Conservation (phyloP, 1,140 invertebrate genomes). For the Drosophila prosaltans region DNA sequence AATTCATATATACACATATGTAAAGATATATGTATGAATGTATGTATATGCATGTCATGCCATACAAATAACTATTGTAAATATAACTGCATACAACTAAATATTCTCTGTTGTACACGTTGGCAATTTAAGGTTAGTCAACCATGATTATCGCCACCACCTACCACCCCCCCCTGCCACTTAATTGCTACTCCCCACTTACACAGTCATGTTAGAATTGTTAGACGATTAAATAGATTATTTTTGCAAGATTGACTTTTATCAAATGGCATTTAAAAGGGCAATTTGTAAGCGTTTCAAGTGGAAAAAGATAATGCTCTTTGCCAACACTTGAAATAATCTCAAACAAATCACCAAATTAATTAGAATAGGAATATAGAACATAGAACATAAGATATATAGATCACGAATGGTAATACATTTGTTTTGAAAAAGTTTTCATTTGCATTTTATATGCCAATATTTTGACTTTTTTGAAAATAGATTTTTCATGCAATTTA, state of each 20-base stretch:
- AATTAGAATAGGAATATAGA: too few species aligned
- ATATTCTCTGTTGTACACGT: slow-evolving; percentile 1
- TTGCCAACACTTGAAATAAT: too few species aligned
- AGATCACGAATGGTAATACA: too few species aligned
- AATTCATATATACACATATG: slow-evolving; percentile 28
- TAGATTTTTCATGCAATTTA: too few species aligned
- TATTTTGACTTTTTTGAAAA: too few species aligned
- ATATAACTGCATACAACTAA: slow-evolving; percentile 2
- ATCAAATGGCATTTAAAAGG: background rate
- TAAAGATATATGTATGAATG: slow-evolving; percentile 31
- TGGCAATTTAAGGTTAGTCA: slow-evolving; percentile 3
- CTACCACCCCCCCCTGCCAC: background rate
- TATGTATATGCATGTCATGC: slow-evolving; percentile 32
- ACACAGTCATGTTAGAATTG: too few species aligned
- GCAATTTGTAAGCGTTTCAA: background rate
- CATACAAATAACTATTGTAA: slow-evolving; percentile 8
- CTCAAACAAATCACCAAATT: too few species aligned
- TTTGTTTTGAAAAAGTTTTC: too few species aligned
- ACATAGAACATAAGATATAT: too few species aligned
- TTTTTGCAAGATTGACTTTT: background rate
- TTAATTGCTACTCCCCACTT: too few species aligned
- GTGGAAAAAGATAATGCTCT: background rate
- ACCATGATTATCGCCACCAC: background rate
- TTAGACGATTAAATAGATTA: slow-evolving; percentile 2
- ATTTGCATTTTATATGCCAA: too few species aligned